These are phyloP conservation scores for western clawed frog (Xenopus tropicalis) DNA, from an alignment of 2,113 vertebrate species.

Conservation along the genomic window UCB_Xtro_10.0 CM004444.2:74964001-74964500, in stretches of 20 bases:
- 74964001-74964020: conserved; percentile 98
- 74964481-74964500: conserved; percentile 87
- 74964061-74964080: conserved; percentile 92
- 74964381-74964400: conserved; percentile 75
- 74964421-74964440: conserved; percentile 83
- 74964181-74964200: conserved; percentile 87
- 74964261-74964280: conserved; percentile 67
- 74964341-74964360: conserved; percentile 64
- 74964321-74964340: conserved; percentile 56
- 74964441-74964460: conserved; percentile 70
- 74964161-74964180: conserved; percentile 87
- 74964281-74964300: conserved; percentile 73
- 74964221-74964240: conserved; percentile 77
- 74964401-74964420: conserved; percentile 80
- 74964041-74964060: conserved; percentile 96
- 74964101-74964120: conserved; percentile 92
- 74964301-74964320: conserved; percentile 75
- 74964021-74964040: conserved; percentile 93
- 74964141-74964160: conserved; percentile 96
- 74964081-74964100: conserved; percentile 90
- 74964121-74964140: conserved; percentile 95
- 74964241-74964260: conserved; percentile 54
- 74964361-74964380: conserved; percentile 80
- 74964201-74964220: conserved; percentile 77
- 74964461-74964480: conserved; percentile 90